Percentiles rank a stretch among this genome's conserved stretches.
phyloP scores from a whole-genome alignment of 2,797 vertebrate genomes.

The Kryptopterus vitreolus region DNA sequence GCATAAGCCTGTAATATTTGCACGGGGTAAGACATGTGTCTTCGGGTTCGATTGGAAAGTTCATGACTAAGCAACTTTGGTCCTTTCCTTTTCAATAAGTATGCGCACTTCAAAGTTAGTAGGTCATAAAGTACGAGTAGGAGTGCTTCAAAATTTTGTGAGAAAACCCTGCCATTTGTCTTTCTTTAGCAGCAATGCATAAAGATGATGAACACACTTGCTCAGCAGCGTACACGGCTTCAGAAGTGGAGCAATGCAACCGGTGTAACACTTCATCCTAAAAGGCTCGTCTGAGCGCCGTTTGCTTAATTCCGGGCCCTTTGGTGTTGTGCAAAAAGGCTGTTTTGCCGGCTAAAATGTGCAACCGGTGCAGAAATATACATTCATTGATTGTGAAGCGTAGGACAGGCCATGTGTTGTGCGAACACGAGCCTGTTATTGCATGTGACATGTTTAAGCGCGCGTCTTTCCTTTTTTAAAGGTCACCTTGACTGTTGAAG shows the following conservation, averaged over 20 bases:
- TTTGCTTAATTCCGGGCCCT: conserved; percentile 49
- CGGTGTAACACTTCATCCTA: conserved; percentile 31
- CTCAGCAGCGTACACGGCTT: not conserved
- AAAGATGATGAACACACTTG: conserved; percentile 5
- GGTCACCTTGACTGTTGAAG: conserved; percentile 65
- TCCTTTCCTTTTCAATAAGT: conserved; percentile 40
- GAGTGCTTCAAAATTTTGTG: conserved; percentile 35
- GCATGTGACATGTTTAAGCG: conserved; percentile 62
- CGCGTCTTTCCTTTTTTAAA: conserved; percentile 64
- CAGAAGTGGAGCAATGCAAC: conserved; percentile 8
- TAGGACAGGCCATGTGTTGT: conserved; percentile 49
- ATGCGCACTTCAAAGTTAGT: conserved; percentile 40
- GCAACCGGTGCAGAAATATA: conserved; percentile 61
- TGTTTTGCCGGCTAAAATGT: conserved; percentile 65
- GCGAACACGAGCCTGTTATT: conserved; percentile 65
- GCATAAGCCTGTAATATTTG: conserved; percentile 18
- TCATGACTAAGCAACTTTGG: conserved; percentile 39
- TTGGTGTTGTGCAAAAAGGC: conserved; percentile 45
- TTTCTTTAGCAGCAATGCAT: conserved; percentile 25
- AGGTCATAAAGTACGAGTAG: conserved; percentile 47
- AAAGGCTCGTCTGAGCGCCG: conserved; percentile 39
- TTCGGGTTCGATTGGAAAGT: conserved; percentile 22
- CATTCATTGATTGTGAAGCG: conserved; percentile 61
- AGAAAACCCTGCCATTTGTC: conserved; percentile 34
- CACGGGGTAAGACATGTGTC: conserved; percentile 1